These are phyloP conservation scores for Philereme vetulata DNA, from an alignment of 2,888 invertebrate genomes.

Conservation along the genomic window DNA sequence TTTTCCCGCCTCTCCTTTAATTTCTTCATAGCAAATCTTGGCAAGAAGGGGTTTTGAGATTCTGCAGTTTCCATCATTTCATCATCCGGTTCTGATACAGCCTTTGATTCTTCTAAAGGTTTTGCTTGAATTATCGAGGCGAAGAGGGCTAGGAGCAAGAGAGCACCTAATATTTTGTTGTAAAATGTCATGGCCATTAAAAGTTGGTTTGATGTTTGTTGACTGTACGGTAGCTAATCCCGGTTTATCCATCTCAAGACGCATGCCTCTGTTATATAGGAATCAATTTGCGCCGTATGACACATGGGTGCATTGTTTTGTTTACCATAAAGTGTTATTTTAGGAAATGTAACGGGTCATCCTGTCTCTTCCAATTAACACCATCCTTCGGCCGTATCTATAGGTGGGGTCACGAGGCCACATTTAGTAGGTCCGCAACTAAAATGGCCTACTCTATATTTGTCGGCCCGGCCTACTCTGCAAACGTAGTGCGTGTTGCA, in stretches of 20 bases:
- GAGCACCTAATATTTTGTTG: slow-evolving; percentile 45
- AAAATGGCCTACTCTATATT: slow-evolving; percentile 36
- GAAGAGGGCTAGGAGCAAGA: slow-evolving; percentile 46
- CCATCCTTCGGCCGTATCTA: slow-evolving; percentile 59
- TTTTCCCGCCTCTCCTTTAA: slow-evolving; percentile 65
- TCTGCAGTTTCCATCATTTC: slow-evolving; percentile 75
- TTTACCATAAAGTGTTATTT: slow-evolving; percentile 68
- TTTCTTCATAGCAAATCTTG: slow-evolving; percentile 71
- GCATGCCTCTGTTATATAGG: slow-evolving; percentile 65
- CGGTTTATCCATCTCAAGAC: slow-evolving; percentile 48
- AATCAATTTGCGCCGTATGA: slow-evolving; percentile 52
- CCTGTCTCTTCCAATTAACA: slow-evolving; percentile 74
- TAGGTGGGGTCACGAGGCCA: slow-evolving; percentile 46
- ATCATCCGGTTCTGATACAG: slow-evolving; percentile 34
- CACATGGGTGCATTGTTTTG: slow-evolving; percentile 79
- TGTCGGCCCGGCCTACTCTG: background rate
- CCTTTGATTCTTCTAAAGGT: slow-evolving; percentile 48
- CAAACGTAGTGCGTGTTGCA: background rate
- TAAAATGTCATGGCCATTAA: slow-evolving; percentile 43
- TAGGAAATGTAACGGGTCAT: slow-evolving; percentile 76
- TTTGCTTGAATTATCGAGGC: slow-evolving; percentile 47
- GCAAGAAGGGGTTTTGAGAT: slow-evolving; percentile 69
- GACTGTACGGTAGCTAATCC: slow-evolving; percentile 54
- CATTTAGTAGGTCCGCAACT: slow-evolving; percentile 23
- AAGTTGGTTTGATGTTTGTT: slow-evolving; percentile 18